A percentile compares a stretch with the other conserved stretches of the same genome.
Evolutionary conservation across 1,140 invertebrate species (phyloP).

Genomic region (Eupristina koningsbergeri): DNA sequence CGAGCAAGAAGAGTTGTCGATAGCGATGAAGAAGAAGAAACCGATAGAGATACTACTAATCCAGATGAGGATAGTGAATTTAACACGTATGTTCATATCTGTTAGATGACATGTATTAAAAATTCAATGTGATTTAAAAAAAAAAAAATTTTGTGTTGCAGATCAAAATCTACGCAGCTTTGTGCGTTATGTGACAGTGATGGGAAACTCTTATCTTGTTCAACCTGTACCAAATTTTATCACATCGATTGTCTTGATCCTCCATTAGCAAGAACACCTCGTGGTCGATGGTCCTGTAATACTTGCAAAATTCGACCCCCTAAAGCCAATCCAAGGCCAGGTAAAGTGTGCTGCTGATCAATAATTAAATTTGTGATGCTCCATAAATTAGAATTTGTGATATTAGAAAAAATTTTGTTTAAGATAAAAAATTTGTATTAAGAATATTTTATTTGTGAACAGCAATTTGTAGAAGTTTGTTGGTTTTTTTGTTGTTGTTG

Average conservation of each 20-base stretch:
- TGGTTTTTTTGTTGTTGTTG: background rate
- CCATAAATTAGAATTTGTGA: slow-evolving; percentile 38
- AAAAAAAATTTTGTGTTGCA: slow-evolving; percentile 46
- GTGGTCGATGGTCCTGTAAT: slow-evolving; percentile 77
- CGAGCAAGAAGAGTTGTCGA: slow-evolving; percentile 64
- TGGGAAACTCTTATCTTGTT: slow-evolving; percentile 77
- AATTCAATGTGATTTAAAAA: slow-evolving; percentile 2
- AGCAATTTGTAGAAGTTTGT: background rate
- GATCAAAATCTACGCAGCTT: slow-evolving; percentile 54
- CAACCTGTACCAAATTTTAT: slow-evolving; percentile 74
- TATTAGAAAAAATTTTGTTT: background rate
- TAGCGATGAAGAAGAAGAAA: slow-evolving; percentile 59
- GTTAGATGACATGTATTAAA: background rate
- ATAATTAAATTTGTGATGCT: slow-evolving; percentile 16
- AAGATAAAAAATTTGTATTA: background rate
- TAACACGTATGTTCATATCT: slow-evolving; percentile 56
- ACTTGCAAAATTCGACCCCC: slow-evolving; percentile 73
- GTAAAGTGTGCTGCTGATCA: slow-evolving; percentile 51
- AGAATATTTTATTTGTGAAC: background rate
- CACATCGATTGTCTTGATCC: slow-evolving; percentile 78
- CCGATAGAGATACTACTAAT: slow-evolving; percentile 58
- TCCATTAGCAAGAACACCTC: slow-evolving; percentile 75
- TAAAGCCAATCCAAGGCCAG: slow-evolving; percentile 63
- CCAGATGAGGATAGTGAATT: slow-evolving; percentile 59
- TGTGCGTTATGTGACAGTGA: slow-evolving; percentile 63